phyloP scores from a whole-genome alignment of 2,888 invertebrate genomes.

The Epinotia demarniana region DNA sequence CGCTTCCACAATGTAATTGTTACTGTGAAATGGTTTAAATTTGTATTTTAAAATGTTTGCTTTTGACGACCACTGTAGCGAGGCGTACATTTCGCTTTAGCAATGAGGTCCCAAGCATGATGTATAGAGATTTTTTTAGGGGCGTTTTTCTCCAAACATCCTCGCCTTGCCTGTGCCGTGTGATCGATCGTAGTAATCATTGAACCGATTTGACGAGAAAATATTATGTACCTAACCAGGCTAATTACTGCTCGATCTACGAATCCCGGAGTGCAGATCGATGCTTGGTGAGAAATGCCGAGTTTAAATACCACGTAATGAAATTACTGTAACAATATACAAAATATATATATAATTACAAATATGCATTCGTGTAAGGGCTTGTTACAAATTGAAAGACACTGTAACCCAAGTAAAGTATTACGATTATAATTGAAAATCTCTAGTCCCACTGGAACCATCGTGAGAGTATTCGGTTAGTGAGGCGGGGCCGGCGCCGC shows the following conservation, averaged over 20 bases:
- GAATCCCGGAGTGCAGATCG: constrained; percentile 61
- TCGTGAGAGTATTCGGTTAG: constrained; percentile 73
- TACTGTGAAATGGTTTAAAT: constrained; percentile 73
- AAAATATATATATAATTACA: constrained; percentile 80
- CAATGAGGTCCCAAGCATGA: constrained; percentile 79
- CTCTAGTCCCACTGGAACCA: constrained; percentile 88
- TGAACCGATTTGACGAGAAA: not conserved
- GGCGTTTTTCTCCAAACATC: constrained; percentile 79
- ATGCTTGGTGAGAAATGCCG: constrained; percentile 78
- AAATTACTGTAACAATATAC: constrained; percentile 85
- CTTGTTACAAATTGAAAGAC: constrained; percentile 85
- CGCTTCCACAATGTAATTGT: constrained; percentile 81
- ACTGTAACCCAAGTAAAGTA: constrained; percentile 86
- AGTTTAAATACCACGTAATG: constrained; percentile 80
- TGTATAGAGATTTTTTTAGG: constrained; percentile 82
- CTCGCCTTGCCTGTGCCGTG: constrained; percentile 56
- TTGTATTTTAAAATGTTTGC: constrained; percentile 76
- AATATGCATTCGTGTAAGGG: constrained; percentile 87
- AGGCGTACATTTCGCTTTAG: constrained; percentile 76
- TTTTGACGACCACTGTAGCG: constrained; percentile 75
- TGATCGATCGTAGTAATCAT: constrained; percentile 10
- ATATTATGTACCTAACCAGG: constrained; percentile 5
- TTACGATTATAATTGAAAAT: constrained; percentile 86
- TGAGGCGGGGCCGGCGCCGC: constrained; percentile 53
- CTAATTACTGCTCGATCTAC: constrained; percentile 34